Conservation (phyloP, 2,113 vertebrate genomes). For the Phaethornis superciliosus region DNA sequence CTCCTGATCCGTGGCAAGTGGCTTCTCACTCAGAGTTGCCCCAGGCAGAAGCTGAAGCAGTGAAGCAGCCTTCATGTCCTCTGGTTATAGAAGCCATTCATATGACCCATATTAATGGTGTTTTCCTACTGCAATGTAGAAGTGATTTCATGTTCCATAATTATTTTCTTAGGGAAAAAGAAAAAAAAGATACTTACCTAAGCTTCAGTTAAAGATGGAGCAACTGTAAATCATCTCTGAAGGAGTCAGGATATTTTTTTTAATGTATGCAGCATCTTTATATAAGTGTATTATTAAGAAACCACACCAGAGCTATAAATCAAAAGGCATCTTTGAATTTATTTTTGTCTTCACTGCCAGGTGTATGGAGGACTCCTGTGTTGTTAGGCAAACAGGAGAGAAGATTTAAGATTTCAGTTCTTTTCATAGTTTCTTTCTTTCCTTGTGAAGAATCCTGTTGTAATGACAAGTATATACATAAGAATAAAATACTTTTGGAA, state of each 20-base stretch:
- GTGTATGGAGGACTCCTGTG: conserved; percentile 26
- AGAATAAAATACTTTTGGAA: conserved; percentile 16
- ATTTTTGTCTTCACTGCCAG: conserved; percentile 16
- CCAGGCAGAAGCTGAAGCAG: background rate
- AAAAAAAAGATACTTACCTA: conserved; percentile 31
- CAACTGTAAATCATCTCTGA: conserved; percentile 42
- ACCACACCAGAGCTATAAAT: conserved; percentile 53
- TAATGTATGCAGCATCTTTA: background rate
- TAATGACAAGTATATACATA: background rate
- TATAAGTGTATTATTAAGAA: conserved; percentile 47
- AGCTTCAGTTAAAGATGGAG: conserved; percentile 41
- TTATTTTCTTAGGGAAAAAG: conserved; percentile 37
- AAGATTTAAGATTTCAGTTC: conserved; percentile 32
- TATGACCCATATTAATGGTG: conserved; percentile 16
- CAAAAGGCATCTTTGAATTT: conserved; percentile 18
- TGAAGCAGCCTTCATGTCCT: background rate
- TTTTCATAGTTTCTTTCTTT: background rate
- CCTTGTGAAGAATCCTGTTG: background rate
- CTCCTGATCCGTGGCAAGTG: background rate
- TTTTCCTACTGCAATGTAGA: conserved; percentile 16
- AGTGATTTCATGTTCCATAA: conserved; percentile 64
- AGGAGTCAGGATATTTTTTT: background rate
- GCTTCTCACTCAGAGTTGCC: background rate
- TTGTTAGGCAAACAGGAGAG: background rate
- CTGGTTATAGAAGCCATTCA: background rate